Evolutionary conservation across 2,888 invertebrate species (phyloP), one percentile per base, ranked within the genome.

Genomic region (Pasiphila rectangulata): DNA sequence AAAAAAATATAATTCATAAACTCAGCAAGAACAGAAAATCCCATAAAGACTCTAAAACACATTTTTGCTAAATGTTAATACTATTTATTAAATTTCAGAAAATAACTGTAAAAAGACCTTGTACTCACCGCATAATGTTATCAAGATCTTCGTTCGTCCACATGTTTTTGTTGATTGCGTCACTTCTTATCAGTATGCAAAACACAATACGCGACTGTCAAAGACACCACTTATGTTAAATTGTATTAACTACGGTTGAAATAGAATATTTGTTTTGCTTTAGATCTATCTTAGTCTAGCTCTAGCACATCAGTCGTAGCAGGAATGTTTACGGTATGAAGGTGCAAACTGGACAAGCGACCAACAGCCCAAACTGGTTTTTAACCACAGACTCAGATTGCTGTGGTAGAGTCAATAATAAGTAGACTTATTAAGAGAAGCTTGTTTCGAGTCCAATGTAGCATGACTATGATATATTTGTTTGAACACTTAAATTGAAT

Each of bases 81-180:
- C n/a, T n/a, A n/a, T n/a, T n/a, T n/a, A n/a, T n/a, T n/a, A n/a
- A n/a, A n/a, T n/a, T n/a, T n/a, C n/a, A n/a, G n/a, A n/a, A n/a
- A n/a, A n/a, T n/a, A n/a, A n/a, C n/a, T 10, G 16, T 1, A 20
- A 12, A 37, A 16, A 5, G n/a, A n/a, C 7, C 16, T 17, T 1
- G 15, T 65, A 75, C 78, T 79, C 59, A 79, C 79, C 61, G 50
- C 10, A 73, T 41, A 23, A 77, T 56, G 1, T 49, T 35, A 16
- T 67, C 64, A 27, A 72, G 54, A 51, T 69, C 69, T 41, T 64
- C 66, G 15, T 54, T 44, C 16, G 60, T 61, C 77, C 76, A 77
- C 75, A 75, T 76, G 23, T 35, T 68, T 57, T 9, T 37, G 46
- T 35, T 10, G 16, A 36, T 37, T 54, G 37, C 43, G 53, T 49